Conservation (phyloP, 2,113 vertebrate genomes). For the Mystacornis crossleyi region DNA sequence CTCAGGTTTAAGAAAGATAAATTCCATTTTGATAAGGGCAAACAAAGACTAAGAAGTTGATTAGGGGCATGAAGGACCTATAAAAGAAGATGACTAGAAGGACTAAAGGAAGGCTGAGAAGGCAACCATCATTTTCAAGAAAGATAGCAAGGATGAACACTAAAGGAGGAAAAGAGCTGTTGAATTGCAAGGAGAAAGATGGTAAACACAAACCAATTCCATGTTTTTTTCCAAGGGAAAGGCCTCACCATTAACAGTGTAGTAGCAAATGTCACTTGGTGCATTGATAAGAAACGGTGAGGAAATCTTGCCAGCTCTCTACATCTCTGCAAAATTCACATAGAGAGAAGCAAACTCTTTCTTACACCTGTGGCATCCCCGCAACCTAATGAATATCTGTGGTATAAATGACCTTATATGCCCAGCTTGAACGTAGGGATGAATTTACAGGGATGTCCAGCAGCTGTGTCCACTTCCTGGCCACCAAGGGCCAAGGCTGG, state of each 20-base stretch:
- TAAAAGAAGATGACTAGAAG: neutral
- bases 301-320: neutral
- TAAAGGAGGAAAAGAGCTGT: neutral
- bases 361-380: neutral
- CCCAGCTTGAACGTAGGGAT: neutral
- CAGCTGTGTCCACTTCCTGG: neutral
- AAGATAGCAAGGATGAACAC: neutral
- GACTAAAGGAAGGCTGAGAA: neutral
- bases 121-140: neutral
- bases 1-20: neutral
- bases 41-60: neutral
- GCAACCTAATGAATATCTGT: neutral
- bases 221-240: neutral
- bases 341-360: neutral
- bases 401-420: neutral
- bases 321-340: neutral
- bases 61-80: neutral
- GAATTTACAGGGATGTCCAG: neutral
- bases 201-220: neutral
- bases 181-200: neutral
- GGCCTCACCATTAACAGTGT: neutral
- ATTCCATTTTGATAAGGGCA: neutral
- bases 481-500: neutral
- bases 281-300: neutral
- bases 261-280: neutral